Base-by-base conservation (phyloP, 2,113 vertebrate genomes). In the Alexandromys fortis region DNA sequence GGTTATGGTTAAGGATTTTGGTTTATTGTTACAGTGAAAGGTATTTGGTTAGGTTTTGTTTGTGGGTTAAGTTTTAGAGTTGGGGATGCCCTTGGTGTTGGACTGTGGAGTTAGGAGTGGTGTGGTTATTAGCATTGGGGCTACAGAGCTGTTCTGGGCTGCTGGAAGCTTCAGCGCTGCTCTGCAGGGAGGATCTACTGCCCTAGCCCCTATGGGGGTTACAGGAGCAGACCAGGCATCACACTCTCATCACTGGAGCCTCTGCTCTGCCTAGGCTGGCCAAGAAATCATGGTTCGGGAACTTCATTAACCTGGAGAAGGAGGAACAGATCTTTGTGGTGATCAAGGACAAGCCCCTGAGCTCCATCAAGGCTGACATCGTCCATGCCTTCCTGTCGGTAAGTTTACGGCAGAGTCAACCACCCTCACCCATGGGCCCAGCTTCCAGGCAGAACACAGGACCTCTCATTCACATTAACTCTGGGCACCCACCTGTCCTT, bases 271-370 rank as follows among this genome's bases (percentile, higher is more conserved):
- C 11, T 98, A 99, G 99, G 98, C 99, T 99, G 98, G 99, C 99
- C 99, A 99, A 99, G 99, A 99, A 99, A 98, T 99, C 99, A 86
- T 99, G 99, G 99, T 99, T 99, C 0, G 99, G 99, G 98, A 99
- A 99, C 98, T 99, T 99, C 98, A 99, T 99, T 98, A 99, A 98
- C 98, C 98, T 99, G 98, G 99, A 99, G 98, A 99, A 99, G 98
- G 99, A 99, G 98, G 99, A 99, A 96, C 99, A 99, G 99, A 99
- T 99, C 98, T 99, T 99, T 67, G 99, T 99, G 93, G 99, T 99
- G 96, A 99, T 99, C 98, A 99, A 98, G 97, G 99, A 99, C 98
- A 99, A 99, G 97, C 99, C 99, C 75, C 98, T 99, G 98, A 99
- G 99, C 98, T 99, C 99, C 95, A 99, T 99, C 98, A 99, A 99